Evolutionary conservation across 2,797 vertebrate genomes (phyloP).

Genomic region (Pyrocephalus nanus): DNA sequence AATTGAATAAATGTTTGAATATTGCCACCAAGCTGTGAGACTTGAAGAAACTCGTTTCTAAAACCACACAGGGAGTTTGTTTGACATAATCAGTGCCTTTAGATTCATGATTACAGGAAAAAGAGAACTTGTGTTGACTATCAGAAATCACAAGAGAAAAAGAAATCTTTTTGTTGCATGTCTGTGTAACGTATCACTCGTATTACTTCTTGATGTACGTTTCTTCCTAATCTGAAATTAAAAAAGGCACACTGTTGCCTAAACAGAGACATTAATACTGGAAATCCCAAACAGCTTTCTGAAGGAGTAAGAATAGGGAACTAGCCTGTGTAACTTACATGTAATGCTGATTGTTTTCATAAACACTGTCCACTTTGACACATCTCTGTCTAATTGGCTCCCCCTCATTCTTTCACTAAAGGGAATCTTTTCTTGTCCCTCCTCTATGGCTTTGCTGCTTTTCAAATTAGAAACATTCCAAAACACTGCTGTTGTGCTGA

Average conservation of each 20-base stretch:
- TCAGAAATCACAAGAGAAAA: conserved; percentile 8
- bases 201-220: not conserved
- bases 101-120: conserved; percentile 17
- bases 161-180: not conserved
- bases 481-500: not conserved
- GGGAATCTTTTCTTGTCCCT: not conserved
- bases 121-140: conserved; percentile 19
- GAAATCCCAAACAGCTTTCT: not conserved
- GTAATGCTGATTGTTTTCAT: not conserved
- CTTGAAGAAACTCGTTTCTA: not conserved
- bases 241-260: not conserved
- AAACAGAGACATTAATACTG: not conserved
- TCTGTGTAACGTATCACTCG: not conserved
- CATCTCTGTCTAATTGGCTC: not conserved
- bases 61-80: not conserved
- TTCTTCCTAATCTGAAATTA: not conserved
- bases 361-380: not conserved
- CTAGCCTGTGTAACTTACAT: not conserved
- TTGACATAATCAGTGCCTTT: not conserved
- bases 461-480: not conserved
- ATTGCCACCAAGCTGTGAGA: conserved; percentile 51
- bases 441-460: not conserved
- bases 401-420: not conserved
- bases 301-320: not conserved
- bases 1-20: conserved; percentile 56